phyloP scores from a whole-genome alignment of 2,797 vertebrate species.

The Furcifer pardalis region DNA sequence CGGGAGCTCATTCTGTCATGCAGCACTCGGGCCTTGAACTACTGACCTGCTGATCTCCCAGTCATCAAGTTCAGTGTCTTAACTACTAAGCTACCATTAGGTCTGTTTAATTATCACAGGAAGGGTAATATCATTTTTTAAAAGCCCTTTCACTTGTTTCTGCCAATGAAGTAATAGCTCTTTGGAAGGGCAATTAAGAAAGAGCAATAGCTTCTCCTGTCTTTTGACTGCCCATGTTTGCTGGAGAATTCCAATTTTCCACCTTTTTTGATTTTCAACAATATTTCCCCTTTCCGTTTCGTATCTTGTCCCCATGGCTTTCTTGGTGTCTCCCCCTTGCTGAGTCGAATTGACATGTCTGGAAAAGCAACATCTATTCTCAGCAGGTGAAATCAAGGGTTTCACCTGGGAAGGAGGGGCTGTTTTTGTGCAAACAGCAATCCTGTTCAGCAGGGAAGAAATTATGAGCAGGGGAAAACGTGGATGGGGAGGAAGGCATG shows the following conservation, averaged over 20 bases:
- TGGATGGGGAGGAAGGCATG: neutral
- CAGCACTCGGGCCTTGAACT: no score
- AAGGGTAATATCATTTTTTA: neutral
- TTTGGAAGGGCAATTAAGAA: constrained; percentile 22
- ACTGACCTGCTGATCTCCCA: no score
- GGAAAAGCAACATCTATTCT: constrained; percentile 25
- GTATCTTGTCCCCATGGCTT: constrained; percentile 31
- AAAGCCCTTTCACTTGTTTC: constrained; percentile 8
- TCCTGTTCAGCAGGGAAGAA: constrained; percentile 21
- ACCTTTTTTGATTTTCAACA: neutral
- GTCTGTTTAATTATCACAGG: constrained; percentile 6
- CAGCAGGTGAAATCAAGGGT: neutral
- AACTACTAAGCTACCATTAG: no score
- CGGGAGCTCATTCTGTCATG: no score
- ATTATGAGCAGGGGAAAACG: neutral
- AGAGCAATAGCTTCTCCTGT: neutral
- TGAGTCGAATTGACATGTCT: constrained; percentile 24
- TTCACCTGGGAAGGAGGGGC: neutral
- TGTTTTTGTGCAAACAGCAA: constrained; percentile 29
- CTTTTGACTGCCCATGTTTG: neutral
- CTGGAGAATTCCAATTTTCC: neutral
- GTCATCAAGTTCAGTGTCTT: no score
- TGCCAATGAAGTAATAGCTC: neutral
- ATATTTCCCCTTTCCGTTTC: neutral
- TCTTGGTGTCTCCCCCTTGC: neutral